These are phyloP conservation scores for Gnatocerus cornutus DNA, from an alignment of 2,888 invertebrate genomes.

Conservation along the genomic window DNA sequence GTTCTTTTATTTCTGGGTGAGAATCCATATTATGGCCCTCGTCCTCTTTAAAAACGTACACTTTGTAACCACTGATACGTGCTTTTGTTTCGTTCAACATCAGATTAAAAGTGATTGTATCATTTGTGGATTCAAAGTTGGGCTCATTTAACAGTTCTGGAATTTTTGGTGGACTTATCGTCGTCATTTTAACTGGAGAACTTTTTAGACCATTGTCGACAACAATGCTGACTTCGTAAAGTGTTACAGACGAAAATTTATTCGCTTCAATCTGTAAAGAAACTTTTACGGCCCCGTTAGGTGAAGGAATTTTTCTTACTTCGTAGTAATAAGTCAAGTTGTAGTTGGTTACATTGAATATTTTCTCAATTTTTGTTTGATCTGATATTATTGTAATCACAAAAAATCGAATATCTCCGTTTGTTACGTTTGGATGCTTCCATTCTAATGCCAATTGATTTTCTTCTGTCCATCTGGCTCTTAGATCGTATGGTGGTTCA, in stretches of 20 bases:
- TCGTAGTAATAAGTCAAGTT: constrained; percentile 15
- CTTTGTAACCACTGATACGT: not conserved
- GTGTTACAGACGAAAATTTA: not conserved
- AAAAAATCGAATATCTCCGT: constrained; percentile 4
- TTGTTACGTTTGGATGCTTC: constrained; percentile 34
- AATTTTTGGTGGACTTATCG: constrained; percentile 30
- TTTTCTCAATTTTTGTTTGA: not conserved
- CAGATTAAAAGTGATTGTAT: constrained; percentile 12
- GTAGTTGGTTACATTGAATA: not conserved
- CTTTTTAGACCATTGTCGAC: constrained; percentile 9
- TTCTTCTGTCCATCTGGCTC: constrained; percentile 1
- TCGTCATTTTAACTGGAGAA: not conserved
- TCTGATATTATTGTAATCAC: not conserved
- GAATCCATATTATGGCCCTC: not conserved
- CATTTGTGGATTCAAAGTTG: constrained; percentile 15
- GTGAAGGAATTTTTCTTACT: not conserved
- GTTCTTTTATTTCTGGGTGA: not conserved
- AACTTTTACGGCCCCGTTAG: not conserved
- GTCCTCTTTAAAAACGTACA: constrained; percentile 3
- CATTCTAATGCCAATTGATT: constrained; percentile 19
- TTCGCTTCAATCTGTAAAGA: not conserved
- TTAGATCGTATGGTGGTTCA: constrained; percentile 25
- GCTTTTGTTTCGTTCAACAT: not conserved
- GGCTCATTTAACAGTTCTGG: constrained; percentile 16
- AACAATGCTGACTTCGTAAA: not conserved